Percentiles rank a stretch among this genome's conserved stretches.
phyloP scores from a whole-genome alignment of 1,140 invertebrate species.

The Lordiphosa mommai region DNA sequence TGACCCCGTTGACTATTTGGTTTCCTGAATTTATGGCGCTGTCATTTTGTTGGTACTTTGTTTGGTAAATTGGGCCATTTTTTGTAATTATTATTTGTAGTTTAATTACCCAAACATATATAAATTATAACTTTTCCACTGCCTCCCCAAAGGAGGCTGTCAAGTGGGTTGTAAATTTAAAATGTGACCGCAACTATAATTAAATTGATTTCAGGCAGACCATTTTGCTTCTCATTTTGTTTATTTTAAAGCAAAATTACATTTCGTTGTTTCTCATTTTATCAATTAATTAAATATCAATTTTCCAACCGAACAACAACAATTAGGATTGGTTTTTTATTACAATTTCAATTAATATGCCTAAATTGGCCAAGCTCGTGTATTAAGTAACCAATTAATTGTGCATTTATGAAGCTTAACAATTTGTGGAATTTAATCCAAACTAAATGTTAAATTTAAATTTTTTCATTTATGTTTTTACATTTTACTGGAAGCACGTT shows the following conservation, averaged over 20 bases:
- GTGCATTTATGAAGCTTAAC: too few relatives aligned
- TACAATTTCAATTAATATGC: too few relatives aligned
- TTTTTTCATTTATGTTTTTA: too few relatives aligned
- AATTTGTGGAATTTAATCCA: too few relatives aligned
- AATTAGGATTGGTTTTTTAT: too few relatives aligned
- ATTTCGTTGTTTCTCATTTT: not conserved
- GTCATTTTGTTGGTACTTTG: not conserved
- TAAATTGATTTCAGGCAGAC: conserved; percentile 1
- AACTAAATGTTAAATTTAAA: not conserved
- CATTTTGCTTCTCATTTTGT: not conserved
- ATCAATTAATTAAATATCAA: too few relatives aligned
- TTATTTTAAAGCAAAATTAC: not conserved
- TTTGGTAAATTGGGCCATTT: conserved; percentile 2
- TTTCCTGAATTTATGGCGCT: conserved; percentile 15
- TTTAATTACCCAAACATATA: conserved; percentile 29
- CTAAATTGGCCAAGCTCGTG: too few relatives aligned
- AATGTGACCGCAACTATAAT: conserved; percentile 10
- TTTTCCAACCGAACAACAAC: too few relatives aligned
- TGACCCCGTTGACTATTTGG: conserved; percentile 24
- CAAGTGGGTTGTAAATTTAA: conserved; percentile 16
- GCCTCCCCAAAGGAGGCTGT: not conserved
- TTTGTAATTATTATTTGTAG: conserved; percentile 41
- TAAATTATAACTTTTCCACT: conserved; percentile 29
- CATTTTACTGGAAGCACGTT: not conserved
- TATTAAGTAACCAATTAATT: too few relatives aligned